A percentile compares a stretch with the other conserved stretches of the same genome.
Conservation (phyloP, 2,797 vertebrate species). For the Halcyon leucocephala region DNA sequence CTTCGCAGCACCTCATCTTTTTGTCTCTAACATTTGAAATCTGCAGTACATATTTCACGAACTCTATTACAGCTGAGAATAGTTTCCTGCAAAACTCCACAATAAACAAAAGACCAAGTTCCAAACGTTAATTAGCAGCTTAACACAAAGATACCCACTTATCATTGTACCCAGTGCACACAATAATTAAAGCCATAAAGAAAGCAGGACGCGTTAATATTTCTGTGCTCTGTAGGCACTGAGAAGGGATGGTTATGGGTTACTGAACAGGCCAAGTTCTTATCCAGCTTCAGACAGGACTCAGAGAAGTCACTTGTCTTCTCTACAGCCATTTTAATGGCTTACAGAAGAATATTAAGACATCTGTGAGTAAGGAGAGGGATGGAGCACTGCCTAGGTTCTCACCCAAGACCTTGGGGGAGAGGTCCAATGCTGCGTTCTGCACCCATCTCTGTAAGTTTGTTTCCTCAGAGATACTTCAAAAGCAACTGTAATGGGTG, state of each 20-base stretch:
- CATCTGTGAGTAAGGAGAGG: background rate
- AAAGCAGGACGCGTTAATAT: background rate
- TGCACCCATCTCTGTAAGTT: background rate
- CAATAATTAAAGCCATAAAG: conserved; percentile 68
- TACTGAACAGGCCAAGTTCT: background rate
- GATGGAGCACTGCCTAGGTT: background rate
- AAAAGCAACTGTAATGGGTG: background rate
- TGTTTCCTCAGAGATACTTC: background rate
- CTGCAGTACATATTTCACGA: conserved; percentile 49
- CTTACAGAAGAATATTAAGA: background rate
- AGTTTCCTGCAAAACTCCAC: conserved; percentile 42
- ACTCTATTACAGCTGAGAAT: conserved; percentile 40
- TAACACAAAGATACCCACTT: conserved; percentile 57
- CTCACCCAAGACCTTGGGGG: background rate
- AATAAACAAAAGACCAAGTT: conserved; percentile 67
- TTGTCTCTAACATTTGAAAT: conserved; percentile 41
- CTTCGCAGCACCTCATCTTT: conserved; percentile 50
- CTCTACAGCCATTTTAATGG: background rate
- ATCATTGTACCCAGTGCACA: background rate
- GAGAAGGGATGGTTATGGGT: background rate
- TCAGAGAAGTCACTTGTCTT: background rate
- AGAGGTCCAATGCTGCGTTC: background rate
- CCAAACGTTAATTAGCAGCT: conserved; percentile 73
- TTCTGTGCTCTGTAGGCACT: background rate
- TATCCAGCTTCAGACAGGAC: background rate